Percentiles rank a stretch among this genome's conserved stretches.
Conservation (phyloP, 2,797 vertebrate species). For the Cheirogaleus major region DNA sequence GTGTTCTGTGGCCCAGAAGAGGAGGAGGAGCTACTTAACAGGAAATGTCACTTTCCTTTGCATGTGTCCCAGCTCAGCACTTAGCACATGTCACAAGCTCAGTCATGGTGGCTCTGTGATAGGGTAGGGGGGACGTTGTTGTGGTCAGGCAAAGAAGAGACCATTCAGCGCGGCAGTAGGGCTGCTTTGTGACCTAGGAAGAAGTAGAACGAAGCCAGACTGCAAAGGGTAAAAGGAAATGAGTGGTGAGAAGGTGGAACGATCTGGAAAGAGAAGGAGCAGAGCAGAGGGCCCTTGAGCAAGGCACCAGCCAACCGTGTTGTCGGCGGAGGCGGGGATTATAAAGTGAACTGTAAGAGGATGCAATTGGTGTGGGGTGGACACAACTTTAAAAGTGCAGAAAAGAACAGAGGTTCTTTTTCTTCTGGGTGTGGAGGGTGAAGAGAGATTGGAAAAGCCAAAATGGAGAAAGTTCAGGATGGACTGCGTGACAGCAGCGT, state of each 20-base stretch:
- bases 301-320: too few relatives aligned
- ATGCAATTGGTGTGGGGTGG: background rate
- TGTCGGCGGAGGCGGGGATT: background rate
- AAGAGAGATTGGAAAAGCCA: background rate
- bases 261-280: background rate
- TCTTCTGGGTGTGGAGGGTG: background rate
- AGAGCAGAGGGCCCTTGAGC: accelerated
- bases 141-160: background rate
- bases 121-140: background rate
- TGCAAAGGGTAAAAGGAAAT: background rate
- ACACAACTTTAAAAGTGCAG: background rate
- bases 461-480: background rate
- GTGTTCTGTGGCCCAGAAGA: background rate
- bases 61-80: background rate
- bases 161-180: too few relatives aligned
- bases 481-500: accelerated
- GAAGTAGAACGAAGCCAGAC: background rate
- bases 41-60: background rate
- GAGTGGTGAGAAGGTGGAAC: background rate
- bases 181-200: background rate
- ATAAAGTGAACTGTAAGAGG: background rate
- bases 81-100: accelerated
- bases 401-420: background rate
- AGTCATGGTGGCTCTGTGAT: background rate
- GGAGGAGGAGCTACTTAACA: background rate